Percentiles rank a stretch among this genome's conserved stretches.
Conservation (phyloP, 2,888 invertebrate genomes). For the Fragum fragum region DNA sequence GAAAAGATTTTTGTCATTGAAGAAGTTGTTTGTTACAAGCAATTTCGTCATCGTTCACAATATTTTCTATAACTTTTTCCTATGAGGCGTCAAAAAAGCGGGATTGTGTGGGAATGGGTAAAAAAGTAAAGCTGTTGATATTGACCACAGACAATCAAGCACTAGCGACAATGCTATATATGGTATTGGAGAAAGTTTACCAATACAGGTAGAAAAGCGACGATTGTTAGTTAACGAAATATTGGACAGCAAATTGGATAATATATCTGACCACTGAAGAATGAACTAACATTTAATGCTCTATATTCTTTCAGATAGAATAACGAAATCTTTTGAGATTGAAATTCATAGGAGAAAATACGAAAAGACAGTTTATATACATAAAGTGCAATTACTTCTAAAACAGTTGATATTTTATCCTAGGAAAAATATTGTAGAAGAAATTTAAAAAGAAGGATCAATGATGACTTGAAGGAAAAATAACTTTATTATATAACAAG, state of each 20-base stretch:
- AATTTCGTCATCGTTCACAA: no score
- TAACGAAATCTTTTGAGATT: no score
- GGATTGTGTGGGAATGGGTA: no score
- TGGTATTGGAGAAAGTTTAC: neutral
- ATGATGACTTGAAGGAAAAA: conserved; percentile 6
- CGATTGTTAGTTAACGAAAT: neutral
- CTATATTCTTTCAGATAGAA: neutral
- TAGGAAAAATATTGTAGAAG: neutral
- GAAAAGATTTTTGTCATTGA: no score
- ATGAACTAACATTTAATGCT: neutral
- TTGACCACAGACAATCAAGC: neutral
- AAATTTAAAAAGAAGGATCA: neutral
- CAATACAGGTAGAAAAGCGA: neutral
- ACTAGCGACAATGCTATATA: neutral
- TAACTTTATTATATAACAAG: neutral
- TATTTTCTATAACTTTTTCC: no score
- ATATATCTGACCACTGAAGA: neutral
- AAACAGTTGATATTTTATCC: no score
- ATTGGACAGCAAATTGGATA: neutral
- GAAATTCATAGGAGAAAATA: no score
- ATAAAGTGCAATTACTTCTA: no score
- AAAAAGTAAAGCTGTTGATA: neutral
- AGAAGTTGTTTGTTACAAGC: no score
- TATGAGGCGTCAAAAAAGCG: no score
- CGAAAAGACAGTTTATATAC: no score